These are phyloP conservation scores for Pseudanteris insignis DNA, from an alignment of 2,888 invertebrate genomes.

Conservation along the genomic window DNA sequence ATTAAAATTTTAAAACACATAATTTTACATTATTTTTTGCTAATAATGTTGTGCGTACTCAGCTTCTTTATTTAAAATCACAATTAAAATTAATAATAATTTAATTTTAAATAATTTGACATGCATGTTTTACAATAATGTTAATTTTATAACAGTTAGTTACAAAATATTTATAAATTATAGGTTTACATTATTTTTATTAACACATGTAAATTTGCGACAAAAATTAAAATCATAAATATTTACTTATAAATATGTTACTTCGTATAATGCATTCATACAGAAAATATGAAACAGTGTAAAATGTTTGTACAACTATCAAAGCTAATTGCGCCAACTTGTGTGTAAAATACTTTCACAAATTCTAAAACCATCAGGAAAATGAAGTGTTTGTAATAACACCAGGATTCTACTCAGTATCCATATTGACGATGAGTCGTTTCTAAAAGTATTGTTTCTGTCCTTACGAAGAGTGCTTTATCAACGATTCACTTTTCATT, in stretches of 20 bases:
- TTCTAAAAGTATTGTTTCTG: conserved; percentile 26
- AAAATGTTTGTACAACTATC: conserved; percentile 13
- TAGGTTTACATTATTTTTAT: too few species aligned
- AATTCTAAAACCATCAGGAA: conserved; percentile 54
- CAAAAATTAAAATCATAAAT: too few species aligned
- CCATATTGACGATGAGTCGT: conserved; percentile 23
- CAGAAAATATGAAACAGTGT: conserved; percentile 3
- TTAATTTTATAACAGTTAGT: too few species aligned
- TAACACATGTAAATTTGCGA: too few species aligned
- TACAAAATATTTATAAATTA: too few species aligned
- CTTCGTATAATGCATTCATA: background rate
- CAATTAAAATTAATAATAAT: background rate
- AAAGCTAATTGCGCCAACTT: conserved; percentile 39
- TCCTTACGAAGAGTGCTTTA: conserved; percentile 14
- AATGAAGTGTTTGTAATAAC: conserved; percentile 46
- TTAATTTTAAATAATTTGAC: too few species aligned
- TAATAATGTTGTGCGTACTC: too few species aligned
- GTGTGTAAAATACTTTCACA: conserved; percentile 23
- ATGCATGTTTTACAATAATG: too few species aligned
- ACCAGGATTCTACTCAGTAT: conserved; percentile 21
- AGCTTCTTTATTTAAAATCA: background rate
- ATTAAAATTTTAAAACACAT: too few species aligned
- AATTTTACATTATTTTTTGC: too few species aligned
- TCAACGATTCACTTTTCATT: conserved; percentile 2
- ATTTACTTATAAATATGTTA: too few species aligned